phyloP scores from a whole-genome alignment of 2,797 vertebrate genomes.

The Allobates femoralis region DNA sequence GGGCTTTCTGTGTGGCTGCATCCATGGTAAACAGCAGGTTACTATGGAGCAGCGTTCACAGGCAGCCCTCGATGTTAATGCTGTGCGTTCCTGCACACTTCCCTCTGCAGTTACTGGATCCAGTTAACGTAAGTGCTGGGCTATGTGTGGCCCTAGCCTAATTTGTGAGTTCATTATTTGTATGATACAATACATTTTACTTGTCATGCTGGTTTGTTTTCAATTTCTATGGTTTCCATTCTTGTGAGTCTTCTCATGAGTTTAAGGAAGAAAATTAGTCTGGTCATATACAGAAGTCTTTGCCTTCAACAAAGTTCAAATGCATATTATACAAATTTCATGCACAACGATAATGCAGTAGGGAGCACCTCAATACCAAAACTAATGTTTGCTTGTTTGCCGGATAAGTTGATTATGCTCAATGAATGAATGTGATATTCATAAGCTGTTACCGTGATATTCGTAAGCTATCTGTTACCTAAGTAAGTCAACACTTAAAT shows the following conservation, averaged over 20 bases:
- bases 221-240: neutral
- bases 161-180: no score
- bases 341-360: neutral
- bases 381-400: neutral
- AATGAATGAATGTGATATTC: neutral
- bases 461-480: neutral
- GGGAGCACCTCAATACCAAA: neutral
- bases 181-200: neutral
- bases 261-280: neutral
- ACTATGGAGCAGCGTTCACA: no score
- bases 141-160: no score
- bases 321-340: neutral
- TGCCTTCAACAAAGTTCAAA: neutral
- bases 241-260: neutral
- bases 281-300: neutral
- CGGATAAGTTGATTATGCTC: neutral
- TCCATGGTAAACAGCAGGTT: no score
- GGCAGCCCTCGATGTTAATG: no score
- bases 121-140: no score
- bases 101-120: no score
- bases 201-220: neutral
- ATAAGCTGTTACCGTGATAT: neutral
- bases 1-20: no score
- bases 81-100: no score
- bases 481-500: neutral